Percentiles rank a stretch among this genome's conserved stretches.
These are phyloP conservation scores for Julus scandinavius DNA, from an alignment of 2,888 invertebrate species.

Conservation along the genomic window DNA sequence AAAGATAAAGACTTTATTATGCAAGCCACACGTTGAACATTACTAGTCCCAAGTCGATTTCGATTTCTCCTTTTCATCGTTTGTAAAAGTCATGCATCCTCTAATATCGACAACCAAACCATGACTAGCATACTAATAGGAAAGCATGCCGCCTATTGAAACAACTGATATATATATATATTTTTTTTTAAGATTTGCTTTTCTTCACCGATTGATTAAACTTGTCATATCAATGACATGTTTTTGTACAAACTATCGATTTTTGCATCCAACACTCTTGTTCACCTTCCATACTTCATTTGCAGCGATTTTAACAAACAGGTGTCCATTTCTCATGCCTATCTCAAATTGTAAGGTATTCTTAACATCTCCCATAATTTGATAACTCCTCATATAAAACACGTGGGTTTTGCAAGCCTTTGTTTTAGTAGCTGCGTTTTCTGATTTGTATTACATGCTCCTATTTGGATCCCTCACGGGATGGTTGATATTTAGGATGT, in stretches of 20 bases:
- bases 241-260: neutral
- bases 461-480: too few relatives aligned
- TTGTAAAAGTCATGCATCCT: conserved; percentile 30
- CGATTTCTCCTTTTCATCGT: conserved; percentile 34
- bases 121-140: neutral
- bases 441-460: too few relatives aligned
- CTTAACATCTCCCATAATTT: too few relatives aligned
- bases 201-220: neutral
- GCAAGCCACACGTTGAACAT: conserved; percentile 35
- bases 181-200: neutral
- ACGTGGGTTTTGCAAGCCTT: too few relatives aligned
- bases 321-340: too few relatives aligned
- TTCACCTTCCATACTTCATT: too few relatives aligned
- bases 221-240: too few relatives aligned
- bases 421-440: too few relatives aligned
- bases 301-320: too few relatives aligned
- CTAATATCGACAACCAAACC: conserved; percentile 31
- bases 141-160: neutral
- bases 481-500: too few relatives aligned
- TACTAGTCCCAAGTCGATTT: conserved; percentile 23
- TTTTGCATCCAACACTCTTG: neutral
- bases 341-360: too few relatives aligned
- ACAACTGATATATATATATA: conserved; percentile 25
- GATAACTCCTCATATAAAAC: too few relatives aligned
- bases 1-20: conserved; percentile 21